Percentiles rank a stretch among this genome's conserved stretches.
Evolutionary conservation across 2,797 vertebrate species (phyloP).

Genomic region (Lagodon rhomboides): DNA sequence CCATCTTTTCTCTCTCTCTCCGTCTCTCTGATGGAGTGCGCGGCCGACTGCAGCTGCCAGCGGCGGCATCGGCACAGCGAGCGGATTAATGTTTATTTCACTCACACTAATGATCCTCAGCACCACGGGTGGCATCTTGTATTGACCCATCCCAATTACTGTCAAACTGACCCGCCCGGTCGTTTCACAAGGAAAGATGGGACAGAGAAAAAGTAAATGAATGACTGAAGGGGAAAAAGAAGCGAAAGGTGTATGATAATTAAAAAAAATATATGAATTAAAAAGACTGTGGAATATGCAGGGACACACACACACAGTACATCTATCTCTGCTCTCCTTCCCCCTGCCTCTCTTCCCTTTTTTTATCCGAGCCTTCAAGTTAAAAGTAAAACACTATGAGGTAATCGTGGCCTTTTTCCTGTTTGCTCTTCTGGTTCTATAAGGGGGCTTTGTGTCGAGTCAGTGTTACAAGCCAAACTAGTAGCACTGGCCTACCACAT

Average conservation of each 20-base stretch:
- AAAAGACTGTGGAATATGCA: neutral
- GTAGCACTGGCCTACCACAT: conserved; percentile 82
- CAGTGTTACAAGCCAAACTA: conserved; percentile 82
- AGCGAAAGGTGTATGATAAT: neutral
- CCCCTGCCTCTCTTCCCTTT: neutral
- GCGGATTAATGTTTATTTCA: conserved; percentile 65
- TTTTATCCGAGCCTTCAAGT: conserved; percentile 36
- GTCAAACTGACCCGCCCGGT: conserved; percentile 33
- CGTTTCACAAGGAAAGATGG: conserved; percentile 19
- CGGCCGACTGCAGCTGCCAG: conserved; percentile 22
- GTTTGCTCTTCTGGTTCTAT: conserved; percentile 76
- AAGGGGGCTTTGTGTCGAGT: conserved; percentile 81
- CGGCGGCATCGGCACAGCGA: conserved; percentile 1
- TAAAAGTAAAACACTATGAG: conserved; percentile 67
- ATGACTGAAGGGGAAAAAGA: neutral
- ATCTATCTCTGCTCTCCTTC: conserved; percentile 10
- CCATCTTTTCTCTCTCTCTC: conserved; percentile 14
- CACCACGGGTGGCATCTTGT: conserved; percentile 41
- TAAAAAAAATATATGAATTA: neutral
- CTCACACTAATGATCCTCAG: conserved; percentile 52
- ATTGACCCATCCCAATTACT: conserved; percentile 61
- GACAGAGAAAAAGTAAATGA: conserved; percentile 2
- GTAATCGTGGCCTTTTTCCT: conserved; percentile 68
- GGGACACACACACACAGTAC: neutral
- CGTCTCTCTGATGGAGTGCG: conserved; percentile 16